Evolutionary conservation across 2,888 invertebrate species (phyloP).

Genomic region (Melieria omissa): DNA sequence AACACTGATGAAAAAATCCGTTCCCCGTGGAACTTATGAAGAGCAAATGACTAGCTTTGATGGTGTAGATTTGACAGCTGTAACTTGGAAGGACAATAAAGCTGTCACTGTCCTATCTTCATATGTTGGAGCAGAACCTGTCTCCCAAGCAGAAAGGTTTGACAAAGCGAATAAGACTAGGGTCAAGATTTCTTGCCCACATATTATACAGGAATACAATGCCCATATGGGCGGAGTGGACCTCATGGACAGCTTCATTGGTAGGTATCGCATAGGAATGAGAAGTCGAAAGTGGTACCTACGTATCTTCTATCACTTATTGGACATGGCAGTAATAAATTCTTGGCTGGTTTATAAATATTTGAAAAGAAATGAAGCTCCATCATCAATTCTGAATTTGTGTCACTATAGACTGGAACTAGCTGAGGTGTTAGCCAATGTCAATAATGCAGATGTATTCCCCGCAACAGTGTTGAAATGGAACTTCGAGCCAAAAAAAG

Average conservation of each 20-base stretch:
- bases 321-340: too few species aligned
- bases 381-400: too few species aligned
- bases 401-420: too few species aligned
- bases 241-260: constrained; percentile 11
- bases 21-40: constrained; percentile 29
- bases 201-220: constrained; percentile 1
- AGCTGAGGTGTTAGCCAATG: too few species aligned
- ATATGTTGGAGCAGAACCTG: constrained; percentile 8
- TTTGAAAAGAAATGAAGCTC: background rate
- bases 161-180: constrained; percentile 5
- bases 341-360: constrained; percentile 15
- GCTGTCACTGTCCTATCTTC: background rate
- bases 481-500: too few species aligned
- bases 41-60: constrained; percentile 24
- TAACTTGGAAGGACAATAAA: constrained; percentile 15
- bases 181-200: constrained; percentile 8
- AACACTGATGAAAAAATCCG: constrained; percentile 33
- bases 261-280: background rate
- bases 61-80: constrained; percentile 21
- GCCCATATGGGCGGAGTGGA: constrained; percentile 34
- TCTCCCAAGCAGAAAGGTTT: background rate
- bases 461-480: too few species aligned
- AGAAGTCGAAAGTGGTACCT: constrained; percentile 1
- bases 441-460: too few species aligned
- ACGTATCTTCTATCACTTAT: background rate